These are phyloP conservation scores for Nibea albiflora DNA, from an alignment of 2,113 vertebrate genomes.

Conservation along the genomic window DNA sequence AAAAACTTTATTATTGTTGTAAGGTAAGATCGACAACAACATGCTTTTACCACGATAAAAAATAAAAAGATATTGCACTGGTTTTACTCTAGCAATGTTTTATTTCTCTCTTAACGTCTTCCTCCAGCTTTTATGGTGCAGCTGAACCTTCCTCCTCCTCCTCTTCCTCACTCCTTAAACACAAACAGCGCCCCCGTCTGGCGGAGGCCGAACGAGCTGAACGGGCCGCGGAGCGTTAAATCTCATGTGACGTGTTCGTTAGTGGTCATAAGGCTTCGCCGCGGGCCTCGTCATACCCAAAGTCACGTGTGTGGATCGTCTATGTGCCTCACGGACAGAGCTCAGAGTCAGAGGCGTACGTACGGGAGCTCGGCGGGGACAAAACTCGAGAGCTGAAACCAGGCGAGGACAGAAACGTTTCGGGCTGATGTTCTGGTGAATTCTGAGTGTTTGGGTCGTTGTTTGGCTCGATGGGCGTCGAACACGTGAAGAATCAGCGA, in stretches of 20 bases:
- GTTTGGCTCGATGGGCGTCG: no score
- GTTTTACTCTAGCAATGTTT: slow-evolving; percentile 75
- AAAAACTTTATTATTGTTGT: slow-evolving; percentile 84
- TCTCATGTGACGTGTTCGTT: neutral
- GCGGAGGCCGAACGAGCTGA: neutral
- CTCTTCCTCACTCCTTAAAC: slow-evolving; percentile 32
- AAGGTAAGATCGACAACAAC: slow-evolving; percentile 83
- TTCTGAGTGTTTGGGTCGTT: no score
- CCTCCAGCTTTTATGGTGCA: slow-evolving; percentile 49
- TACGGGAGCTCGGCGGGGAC: slow-evolving; percentile 4
- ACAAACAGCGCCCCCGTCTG: slow-evolving; percentile 38
- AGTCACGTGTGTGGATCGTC: slow-evolving; percentile 6
- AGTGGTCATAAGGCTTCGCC: slow-evolving; percentile 16
- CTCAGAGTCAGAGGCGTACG: neutral
- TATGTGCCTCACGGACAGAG: slow-evolving; percentile 9
- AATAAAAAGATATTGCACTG: slow-evolving; percentile 86
- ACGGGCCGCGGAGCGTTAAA: slow-evolving; percentile 27
- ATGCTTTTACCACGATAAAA: slow-evolving; percentile 84
- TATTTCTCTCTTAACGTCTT: slow-evolving; percentile 13
- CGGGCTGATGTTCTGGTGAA: no score
- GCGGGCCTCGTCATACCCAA: slow-evolving; percentile 18
- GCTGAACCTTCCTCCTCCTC: slow-evolving; percentile 11
- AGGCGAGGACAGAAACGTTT: neutral
- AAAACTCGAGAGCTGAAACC: neutral
- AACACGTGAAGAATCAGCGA: neutral